These are phyloP conservation scores for Catharus ustulatus DNA, from an alignment of 2,797 vertebrate species.

Conservation along the genomic window DNA sequence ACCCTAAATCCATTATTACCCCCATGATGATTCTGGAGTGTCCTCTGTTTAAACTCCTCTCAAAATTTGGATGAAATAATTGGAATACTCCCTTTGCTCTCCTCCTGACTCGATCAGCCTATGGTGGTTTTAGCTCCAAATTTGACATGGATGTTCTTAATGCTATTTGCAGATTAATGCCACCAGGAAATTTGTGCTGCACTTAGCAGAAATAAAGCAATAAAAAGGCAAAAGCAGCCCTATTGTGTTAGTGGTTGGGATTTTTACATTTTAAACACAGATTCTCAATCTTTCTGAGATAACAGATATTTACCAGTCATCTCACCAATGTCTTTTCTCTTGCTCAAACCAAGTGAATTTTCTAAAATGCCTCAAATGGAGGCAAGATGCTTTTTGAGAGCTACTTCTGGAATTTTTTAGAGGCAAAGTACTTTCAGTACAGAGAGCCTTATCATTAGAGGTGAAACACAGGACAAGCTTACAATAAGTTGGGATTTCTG, in stretches of 20 bases:
- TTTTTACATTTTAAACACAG: background rate
- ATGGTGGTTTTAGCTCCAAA: background rate
- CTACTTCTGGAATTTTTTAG: background rate
- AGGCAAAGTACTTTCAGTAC: background rate
- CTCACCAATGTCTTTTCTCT: background rate
- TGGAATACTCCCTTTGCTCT: background rate
- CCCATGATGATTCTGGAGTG: background rate
- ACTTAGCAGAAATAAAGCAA: background rate
- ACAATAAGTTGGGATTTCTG: background rate
- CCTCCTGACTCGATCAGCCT: background rate
- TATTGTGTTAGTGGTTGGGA: fast-evolving
- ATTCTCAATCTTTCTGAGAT: background rate
- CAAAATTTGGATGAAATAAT: background rate
- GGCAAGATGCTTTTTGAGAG: background rate
- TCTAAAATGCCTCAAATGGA: background rate
- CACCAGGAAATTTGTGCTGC: background rate
- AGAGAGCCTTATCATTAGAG: background rate
- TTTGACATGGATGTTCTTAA: background rate
- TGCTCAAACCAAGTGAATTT: background rate
- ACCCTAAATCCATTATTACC: background rate
- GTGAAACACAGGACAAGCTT: slow-evolving; percentile 8
- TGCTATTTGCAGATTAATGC: background rate
- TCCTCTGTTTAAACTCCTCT: background rate
- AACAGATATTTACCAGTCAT: background rate
- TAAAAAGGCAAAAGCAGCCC: background rate